Base-by-base conservation (phyloP, 2,113 vertebrate species). In the Eonycteris spelaea region DNA sequence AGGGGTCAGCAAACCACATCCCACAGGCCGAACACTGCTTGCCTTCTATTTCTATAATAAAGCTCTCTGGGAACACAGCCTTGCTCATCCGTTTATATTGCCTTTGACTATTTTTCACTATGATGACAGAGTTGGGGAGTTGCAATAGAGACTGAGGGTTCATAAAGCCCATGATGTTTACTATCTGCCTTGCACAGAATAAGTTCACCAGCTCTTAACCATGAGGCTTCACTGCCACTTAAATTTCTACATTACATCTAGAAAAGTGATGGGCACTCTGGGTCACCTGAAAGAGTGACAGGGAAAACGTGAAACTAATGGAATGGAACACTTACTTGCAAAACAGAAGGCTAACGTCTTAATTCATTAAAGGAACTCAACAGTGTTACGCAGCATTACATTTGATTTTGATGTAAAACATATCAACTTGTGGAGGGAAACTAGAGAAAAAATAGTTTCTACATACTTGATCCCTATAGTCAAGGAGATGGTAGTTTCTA, bases 401-500 rank as follows among this genome's bases (percentile, higher is more conserved):
- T 95, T 55, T 65, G 48, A 97, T 94, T 97, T 95, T 82, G 13
- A 95, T 70, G 86, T 92, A 95, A 97, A 97, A 96, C 65, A 87
- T 98, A 96, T 85, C 4, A 0, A 73, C 73, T 95, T 53, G n/a
- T 15, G 0, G 67, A 90, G 70, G 30, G 87, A 96, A 94, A 30
- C 51, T 65, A 15, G 86, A 96, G 67, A 86, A 80, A 98, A 51
- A 96, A 73, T 43, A 38, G 73, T 55, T 96, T 96, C 80, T 93
- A 16, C 94, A 92, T 71, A 79, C 80, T 59, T 53, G 40, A 78
- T 51, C 94, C 95, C 55, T 51, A 16, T 14, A 89, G 95, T 87
- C 95, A 97, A 90, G 94, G 89, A 92, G 96, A 59, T 94, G 97
- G 57, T 71, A 79, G 94, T 96, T 98, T 97, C 89, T 55, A 97